phyloP scores from a whole-genome alignment of 2,888 invertebrate species.

The Nowickia ferox region DNA sequence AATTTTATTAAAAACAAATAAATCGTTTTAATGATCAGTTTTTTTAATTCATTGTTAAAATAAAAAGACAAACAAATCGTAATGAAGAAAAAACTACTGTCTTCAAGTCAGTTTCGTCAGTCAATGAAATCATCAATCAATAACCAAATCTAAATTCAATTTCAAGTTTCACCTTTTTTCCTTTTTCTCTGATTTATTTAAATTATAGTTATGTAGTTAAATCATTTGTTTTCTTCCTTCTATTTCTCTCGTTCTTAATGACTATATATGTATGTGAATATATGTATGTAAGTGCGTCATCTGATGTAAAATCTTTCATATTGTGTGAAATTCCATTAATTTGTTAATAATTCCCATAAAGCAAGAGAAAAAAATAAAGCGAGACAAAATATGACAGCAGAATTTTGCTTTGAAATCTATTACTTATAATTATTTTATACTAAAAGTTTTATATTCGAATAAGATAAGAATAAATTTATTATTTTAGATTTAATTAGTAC shows the following conservation, averaged over 20 bases:
- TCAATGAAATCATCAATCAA: no score
- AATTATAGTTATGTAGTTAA: conserved; percentile 19
- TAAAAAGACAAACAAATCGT: no score
- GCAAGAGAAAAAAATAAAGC: background rate
- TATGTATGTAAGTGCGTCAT: conserved; percentile 1
- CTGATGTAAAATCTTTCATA: conserved; percentile 31
- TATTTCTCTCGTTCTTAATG: background rate
- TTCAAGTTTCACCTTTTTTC: background rate
- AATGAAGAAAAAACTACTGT: background rate
- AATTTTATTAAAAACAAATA: no score
- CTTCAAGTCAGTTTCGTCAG: background rate
- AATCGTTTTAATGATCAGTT: no score
- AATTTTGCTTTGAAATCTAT: background rate
- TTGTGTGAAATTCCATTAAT: conserved; percentile 37
- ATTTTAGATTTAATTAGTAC: conserved; percentile 8
- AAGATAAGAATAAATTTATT: background rate
- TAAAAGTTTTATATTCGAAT: conserved; percentile 16
- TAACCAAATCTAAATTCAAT: background rate
- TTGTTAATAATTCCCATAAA: conserved; percentile 30
- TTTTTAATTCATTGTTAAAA: no score
- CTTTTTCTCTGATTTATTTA: background rate
- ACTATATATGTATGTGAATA: background rate
- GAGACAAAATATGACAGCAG: conserved; percentile 4
- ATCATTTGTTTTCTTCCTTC: conserved; percentile 8
- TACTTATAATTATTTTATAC: conserved; percentile 1